phyloP scores from a whole-genome alignment of 2,113 vertebrate genomes.

The Noturus placidus region DNA sequence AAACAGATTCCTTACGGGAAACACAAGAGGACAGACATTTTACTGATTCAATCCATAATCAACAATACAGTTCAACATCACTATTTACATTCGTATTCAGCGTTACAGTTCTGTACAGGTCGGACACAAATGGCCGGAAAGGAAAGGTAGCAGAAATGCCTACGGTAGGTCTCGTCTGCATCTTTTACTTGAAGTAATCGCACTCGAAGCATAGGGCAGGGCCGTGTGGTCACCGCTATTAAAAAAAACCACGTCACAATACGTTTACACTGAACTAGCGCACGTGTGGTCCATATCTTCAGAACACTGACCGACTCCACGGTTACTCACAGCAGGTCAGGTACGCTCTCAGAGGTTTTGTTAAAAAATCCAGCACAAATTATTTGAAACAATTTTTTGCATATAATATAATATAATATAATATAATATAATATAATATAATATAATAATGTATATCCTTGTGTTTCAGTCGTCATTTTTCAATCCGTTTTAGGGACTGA shows the following conservation, averaged over 20 bases:
- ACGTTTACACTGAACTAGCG: not conserved
- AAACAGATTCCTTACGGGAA: slow-evolving; percentile 60
- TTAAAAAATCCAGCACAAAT: not conserved
- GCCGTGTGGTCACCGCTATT: too few species aligned
- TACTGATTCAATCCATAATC: slow-evolving; percentile 51
- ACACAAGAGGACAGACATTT: slow-evolving; percentile 26
- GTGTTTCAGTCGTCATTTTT: not conserved
- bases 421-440: too few species aligned
- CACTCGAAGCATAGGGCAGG: not conserved
- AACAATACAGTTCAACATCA: slow-evolving; percentile 43
- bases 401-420: too few species aligned
- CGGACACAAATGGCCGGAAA: slow-evolving; percentile 25
- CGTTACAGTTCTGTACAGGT: slow-evolving; percentile 43
- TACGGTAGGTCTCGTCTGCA: slow-evolving; percentile 22
- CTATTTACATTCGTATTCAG: slow-evolving; percentile 54
- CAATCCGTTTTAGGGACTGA: not conserved
- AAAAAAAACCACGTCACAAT: not conserved
- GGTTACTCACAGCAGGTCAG: not conserved
- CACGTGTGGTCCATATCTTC: not conserved
- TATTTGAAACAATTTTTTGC: too few species aligned
- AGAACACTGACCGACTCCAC: not conserved
- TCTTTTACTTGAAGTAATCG: not conserved
- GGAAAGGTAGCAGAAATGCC: slow-evolving; percentile 7
- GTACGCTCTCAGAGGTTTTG: not conserved
- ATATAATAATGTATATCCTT: not conserved